Evolutionary conservation across 2,888 invertebrate species (phyloP).

Genomic region (Hedya salicella): DNA sequence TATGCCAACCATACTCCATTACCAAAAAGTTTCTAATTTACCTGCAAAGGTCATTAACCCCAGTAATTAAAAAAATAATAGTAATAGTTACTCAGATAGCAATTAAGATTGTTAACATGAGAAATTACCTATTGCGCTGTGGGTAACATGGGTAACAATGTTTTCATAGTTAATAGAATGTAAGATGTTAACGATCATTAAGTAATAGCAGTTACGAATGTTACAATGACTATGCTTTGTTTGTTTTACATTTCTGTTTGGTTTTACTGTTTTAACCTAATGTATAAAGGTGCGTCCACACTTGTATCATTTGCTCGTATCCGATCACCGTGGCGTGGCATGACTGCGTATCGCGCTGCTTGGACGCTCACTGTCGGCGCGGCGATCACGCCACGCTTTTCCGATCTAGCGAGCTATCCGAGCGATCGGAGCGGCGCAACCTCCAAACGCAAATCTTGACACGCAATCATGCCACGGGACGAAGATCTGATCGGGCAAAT

Average conservation of each 20-base stretch:
- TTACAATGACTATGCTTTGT: background rate
- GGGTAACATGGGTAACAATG: slow-evolving; percentile 31
- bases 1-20: background rate
- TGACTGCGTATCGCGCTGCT: no score
- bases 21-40: slow-evolving; percentile 15
- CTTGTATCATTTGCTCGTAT: no score
- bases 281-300: no score
- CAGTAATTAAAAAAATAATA: slow-evolving; percentile 7
- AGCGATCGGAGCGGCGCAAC: no score
- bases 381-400: no score
- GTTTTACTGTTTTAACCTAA: background rate
- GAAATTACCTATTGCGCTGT: slow-evolving; percentile 33
- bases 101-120: slow-evolving; percentile 38
- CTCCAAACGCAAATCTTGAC: no score
- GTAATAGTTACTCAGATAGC: slow-evolving; percentile 33
- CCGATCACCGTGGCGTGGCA: no score
- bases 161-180: slow-evolving; percentile 27
- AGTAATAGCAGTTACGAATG: background rate
- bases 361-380: no score
- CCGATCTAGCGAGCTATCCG: no score
- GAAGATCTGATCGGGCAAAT: no score
- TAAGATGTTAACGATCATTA: background rate
- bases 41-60: slow-evolving; percentile 30
- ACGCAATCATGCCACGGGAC: no score
- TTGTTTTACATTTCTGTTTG: background rate